Base-by-base conservation (phyloP, 2,888 invertebrate species). In the Nineta flava region DNA sequence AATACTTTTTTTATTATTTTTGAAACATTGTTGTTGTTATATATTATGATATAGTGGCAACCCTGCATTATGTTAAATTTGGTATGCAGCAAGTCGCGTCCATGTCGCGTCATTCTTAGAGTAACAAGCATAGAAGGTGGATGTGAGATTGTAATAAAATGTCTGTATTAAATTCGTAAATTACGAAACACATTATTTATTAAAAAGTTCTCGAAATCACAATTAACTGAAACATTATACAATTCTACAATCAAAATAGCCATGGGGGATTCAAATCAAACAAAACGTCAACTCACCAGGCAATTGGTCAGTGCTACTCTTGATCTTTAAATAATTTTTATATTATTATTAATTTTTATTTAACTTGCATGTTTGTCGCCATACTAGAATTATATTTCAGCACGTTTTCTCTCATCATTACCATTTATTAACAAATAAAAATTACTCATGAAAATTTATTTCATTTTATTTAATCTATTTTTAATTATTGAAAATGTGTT, bases 211-310 rank as follows among this genome's bases (percentile, higher is more conserved):
- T 9, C 32, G n/a, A n/a, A n/a, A 38, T 38, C 15, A 38, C 7
- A 13, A 38, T 13, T n/a, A 32, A 32, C 7, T 38, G 6, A 38
- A 35, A 35, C 7, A 38, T 13, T 10, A 38, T 38, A 2, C 12
- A 44, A n/a, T 19, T 19, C 17, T 21, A 17, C 13, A 13, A 44
- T 16, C 13, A n/a, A 10, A 9, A 19, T 38, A n/a, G 41, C 21
- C n/a, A 48, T 40, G 48, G 48, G 17, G n/a, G 40, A 38, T 38
- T 15, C 48, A 48, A 41, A 34, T 21, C 40, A 38, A 26, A 41
- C 66, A 63, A 76, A 75, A 66, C 72, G 73, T 67, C 74, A 74
- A 66, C 71, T 74, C 61, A 66, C 75, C 55, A 72, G 77, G 58
- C 76, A 77, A 61, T 71, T 77, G 74, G 77, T 77, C 66, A 76